A percentile compares a stretch with the other conserved stretches of the same genome.
Conservation (phyloP, 2,113 vertebrate genomes). For the Phyllostomus discolor region DNA sequence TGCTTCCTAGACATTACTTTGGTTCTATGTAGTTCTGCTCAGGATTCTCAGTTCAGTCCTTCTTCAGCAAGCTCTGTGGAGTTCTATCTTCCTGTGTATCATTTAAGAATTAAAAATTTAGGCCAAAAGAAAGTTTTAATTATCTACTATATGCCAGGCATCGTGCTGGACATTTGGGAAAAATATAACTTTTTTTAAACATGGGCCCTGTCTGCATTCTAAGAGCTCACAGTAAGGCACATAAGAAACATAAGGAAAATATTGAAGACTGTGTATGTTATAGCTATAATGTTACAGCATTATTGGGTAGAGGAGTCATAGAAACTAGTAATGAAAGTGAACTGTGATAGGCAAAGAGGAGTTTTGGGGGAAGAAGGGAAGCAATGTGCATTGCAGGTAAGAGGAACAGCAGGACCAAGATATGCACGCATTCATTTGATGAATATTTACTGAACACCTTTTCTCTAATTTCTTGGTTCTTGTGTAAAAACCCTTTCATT, state of each 20-base stretch:
- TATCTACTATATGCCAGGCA: not conserved
- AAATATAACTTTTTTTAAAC: not conserved
- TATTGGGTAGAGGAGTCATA: not conserved
- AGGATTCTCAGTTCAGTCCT: not conserved
- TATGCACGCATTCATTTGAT: rapidly evolving
- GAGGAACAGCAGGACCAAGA: not conserved
- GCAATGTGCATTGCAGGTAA: not conserved
- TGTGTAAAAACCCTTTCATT: not conserved
- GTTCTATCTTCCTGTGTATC: not conserved
- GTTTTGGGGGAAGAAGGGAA: not conserved
- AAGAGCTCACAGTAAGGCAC: not conserved
- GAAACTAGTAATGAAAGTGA: not conserved
- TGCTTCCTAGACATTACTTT: not conserved
- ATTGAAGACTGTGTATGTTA: not conserved
- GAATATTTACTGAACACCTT: not conserved
- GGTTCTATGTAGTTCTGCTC: not conserved
- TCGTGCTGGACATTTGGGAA: not conserved
- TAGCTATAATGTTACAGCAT: not conserved
- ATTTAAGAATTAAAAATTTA: not conserved
- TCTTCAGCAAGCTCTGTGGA: not conserved
- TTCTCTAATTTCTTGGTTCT: not conserved
- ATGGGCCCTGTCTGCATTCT: not conserved
- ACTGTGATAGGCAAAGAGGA: not conserved
- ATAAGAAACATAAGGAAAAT: not conserved
- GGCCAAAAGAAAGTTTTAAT: not conserved